A percentile compares a stretch with the other conserved stretches of the same genome.
phyloP scores from a whole-genome alignment of 2,113 vertebrate species.

The Peromyscus polionotus region DNA sequence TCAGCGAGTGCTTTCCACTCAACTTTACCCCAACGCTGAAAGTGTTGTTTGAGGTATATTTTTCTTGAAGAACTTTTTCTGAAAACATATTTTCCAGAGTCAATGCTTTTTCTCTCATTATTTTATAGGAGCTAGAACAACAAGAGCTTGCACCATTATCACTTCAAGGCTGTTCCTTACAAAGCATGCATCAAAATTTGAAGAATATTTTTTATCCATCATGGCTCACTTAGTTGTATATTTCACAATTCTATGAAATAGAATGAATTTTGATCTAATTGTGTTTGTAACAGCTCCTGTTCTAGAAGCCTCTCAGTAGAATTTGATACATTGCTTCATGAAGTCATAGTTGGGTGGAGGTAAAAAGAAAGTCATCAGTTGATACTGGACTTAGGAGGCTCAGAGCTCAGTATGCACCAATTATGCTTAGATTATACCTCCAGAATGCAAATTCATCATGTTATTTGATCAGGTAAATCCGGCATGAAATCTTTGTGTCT shows the following conservation, averaged over 20 bases:
- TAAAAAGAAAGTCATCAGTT: background rate
- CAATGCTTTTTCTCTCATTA: background rate
- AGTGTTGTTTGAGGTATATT: background rate
- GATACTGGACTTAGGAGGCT: background rate
- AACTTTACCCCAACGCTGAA: background rate
- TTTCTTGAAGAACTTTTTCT: slow-evolving; percentile 19
- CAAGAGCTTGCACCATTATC: background rate
- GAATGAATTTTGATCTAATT: background rate
- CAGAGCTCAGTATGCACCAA: background rate
- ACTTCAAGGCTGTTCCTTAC: background rate
- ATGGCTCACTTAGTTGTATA: background rate
- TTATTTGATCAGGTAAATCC: slow-evolving; percentile 49
- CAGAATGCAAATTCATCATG: slow-evolving; percentile 43
- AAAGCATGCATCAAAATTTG: background rate
- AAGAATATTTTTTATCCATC: background rate
- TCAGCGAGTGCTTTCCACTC: background rate
- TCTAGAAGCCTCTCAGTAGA: background rate
- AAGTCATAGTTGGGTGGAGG: background rate
- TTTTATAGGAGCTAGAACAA: background rate
- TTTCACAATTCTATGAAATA: background rate
- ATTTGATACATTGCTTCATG: background rate
- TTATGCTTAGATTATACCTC: slow-evolving; percentile 26
- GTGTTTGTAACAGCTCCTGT: background rate
- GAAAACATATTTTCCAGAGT: slow-evolving; percentile 1
- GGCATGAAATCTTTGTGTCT: background rate